These are phyloP conservation scores for Prosapia bicincta DNA, from an alignment of 2,888 invertebrate species.

Conservation along the genomic window DNA sequence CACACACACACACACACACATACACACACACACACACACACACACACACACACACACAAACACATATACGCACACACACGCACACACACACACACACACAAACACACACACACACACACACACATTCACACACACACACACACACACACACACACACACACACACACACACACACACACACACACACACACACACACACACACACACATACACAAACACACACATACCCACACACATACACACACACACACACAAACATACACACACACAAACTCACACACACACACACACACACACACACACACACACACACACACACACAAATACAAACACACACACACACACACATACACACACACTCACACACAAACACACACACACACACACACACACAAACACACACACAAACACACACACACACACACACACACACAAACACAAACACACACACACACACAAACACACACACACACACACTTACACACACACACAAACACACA, in stretches of 20 bases:
- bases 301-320: not conserved
- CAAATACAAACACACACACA: too few relatives aligned
- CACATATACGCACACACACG: not conserved
- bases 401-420: too few relatives aligned
- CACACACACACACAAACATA: not conserved
- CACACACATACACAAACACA: not conserved
- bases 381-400: too few relatives aligned
- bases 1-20: not conserved
- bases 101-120: not conserved
- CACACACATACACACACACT: too few relatives aligned
- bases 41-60: not conserved
- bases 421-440: too few relatives aligned
- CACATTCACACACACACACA: conserved; percentile 1
- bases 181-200: not conserved
- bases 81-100: conserved; percentile 3
- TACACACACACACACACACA: not conserved
- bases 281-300: not conserved
- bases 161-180: conserved; percentile 6
- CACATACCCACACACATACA: not conserved
- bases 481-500: too few relatives aligned
- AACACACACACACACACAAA: too few relatives aligned
- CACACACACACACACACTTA: too few relatives aligned
- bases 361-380: too few relatives aligned
- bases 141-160: not conserved
- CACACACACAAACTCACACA: not conserved